These are phyloP conservation scores for Etheostoma nigrum DNA, from an alignment of 2,797 vertebrate genomes.

Conservation along the genomic window DNA sequence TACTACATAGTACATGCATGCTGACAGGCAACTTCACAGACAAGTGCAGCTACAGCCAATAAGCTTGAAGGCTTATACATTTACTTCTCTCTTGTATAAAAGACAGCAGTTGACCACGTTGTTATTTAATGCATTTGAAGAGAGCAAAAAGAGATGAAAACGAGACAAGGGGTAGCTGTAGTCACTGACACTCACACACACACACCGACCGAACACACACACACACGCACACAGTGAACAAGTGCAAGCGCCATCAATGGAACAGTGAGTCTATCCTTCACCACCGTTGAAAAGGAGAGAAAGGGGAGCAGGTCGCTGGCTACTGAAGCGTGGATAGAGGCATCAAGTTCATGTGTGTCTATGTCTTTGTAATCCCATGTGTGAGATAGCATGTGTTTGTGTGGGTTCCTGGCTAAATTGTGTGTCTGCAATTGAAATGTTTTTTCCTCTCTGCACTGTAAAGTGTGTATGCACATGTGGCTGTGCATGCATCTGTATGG, in stretches of 20 bases:
- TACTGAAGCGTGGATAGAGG: not conserved
- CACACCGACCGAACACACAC: not conserved
- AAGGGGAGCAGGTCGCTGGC: not conserved
- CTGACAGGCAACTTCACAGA: conserved; percentile 13
- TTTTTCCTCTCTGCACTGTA: not conserved
- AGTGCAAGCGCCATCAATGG: not conserved
- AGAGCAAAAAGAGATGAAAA: conserved; percentile 12
- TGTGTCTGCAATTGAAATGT: not conserved
- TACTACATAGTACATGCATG: conserved; percentile 12
- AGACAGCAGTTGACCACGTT: conserved; percentile 4
- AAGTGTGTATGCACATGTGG: not conserved
- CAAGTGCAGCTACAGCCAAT: conserved; percentile 20
- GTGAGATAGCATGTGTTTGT: not conserved
- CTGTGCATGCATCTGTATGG: not conserved
- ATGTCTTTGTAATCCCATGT: not conserved
- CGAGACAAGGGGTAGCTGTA: not conserved
- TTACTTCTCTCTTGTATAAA: conserved; percentile 17
- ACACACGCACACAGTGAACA: not conserved
- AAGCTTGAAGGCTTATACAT: not conserved
- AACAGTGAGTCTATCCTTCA: not conserved
- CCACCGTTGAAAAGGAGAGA: not conserved
- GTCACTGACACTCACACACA: not conserved
- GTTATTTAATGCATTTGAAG: conserved; percentile 8
- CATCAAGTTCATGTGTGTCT: conserved; percentile 2
- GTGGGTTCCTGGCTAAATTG: not conserved